Evolutionary conservation across 2,888 invertebrate genomes (phyloP), one percentile per base, ranked within the genome.

Genomic region (Noctua janthina): DNA sequence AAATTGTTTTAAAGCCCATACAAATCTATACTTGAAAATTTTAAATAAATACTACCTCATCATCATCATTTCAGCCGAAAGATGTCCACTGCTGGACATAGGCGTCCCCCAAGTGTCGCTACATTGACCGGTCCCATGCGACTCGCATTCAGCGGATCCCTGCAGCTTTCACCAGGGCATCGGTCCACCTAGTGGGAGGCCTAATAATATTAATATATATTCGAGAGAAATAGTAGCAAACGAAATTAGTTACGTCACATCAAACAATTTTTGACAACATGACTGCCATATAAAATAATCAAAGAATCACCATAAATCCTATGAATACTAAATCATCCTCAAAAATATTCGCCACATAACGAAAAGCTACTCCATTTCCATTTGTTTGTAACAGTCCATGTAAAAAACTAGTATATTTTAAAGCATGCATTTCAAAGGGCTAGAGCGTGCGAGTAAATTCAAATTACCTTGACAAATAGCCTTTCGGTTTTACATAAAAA

Each of bases 391-490:
- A 78, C 78, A 79, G 79, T 76, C 62, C 67, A 66, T 82, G 78
- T 68, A 84, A 88, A 88, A 88, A 87, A 83, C 68, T 81, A 83
- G 82, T 82, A 78, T 81, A 73, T 87, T 89, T 89, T 89, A 88
- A 86, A 89, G 77, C 82, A 82, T 85, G 87, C 87, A 87, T 89
- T 89, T 88, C 86, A 88, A 90, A 87, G 87, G 87, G 82, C 79
- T 62, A 70, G 54, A 78, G 81, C 86, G 82, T 83, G 82, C 81
- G 85, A 89, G 86, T 89, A 89, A 90, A 90, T 90, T 90, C 86
- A 90, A 89, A 90, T 90, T 89, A 90, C 78, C 85, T 86, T 87
- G 88, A 90, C 89, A 90, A 90, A 89, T 89, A 90, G 85, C 84
- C 87, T 83, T 88, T 90, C 56, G 81, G 89, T 88, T 90, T 90